Percentiles rank a stretch among this genome's conserved stretches.
Evolutionary conservation across 2,797 vertebrate genomes (phyloP).

Genomic region (Tragelaphus oryx): DNA sequence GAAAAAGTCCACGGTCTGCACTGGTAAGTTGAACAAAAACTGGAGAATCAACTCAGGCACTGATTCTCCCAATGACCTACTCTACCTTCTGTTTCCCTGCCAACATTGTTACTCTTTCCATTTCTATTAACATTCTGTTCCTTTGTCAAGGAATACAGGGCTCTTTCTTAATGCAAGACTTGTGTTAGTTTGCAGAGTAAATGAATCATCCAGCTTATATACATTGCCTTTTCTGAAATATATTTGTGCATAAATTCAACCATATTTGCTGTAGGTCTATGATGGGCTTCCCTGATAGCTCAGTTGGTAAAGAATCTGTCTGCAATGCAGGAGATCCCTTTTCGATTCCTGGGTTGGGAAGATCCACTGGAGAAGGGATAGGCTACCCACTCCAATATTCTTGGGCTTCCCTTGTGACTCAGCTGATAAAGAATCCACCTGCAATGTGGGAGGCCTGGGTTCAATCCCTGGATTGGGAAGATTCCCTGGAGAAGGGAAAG

Average conservation of each 20-base stretch:
- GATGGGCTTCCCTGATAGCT: not conserved
- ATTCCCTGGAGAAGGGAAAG: not conserved
- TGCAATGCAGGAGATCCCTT: not conserved
- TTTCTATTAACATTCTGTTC: not conserved
- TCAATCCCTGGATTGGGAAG: not conserved
- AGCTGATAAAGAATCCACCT: not conserved
- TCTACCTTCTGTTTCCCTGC: not conserved
- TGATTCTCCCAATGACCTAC: not conserved
- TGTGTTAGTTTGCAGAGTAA: not conserved
- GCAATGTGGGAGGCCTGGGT: not conserved
- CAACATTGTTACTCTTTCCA: not conserved
- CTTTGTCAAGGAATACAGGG: not conserved
- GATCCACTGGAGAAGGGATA: not conserved
- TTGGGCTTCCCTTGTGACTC: not conserved
- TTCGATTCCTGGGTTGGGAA: not conserved
- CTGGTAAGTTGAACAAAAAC: conserved; percentile 7
- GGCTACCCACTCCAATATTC: not conserved
- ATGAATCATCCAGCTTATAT: not conserved
- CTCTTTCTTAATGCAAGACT: not conserved
- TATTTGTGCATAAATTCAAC: not conserved
- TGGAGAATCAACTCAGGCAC: not conserved
- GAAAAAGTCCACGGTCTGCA: not conserved
- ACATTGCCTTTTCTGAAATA: conserved; percentile 27
- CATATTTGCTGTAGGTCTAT: not conserved
- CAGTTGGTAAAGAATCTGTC: not conserved